Percentiles rank a stretch among this genome's conserved stretches.
These are phyloP conservation scores for Erpetoichthys calabaricus DNA, from an alignment of 2,797 vertebrate species.

Conservation along the genomic window DNA sequence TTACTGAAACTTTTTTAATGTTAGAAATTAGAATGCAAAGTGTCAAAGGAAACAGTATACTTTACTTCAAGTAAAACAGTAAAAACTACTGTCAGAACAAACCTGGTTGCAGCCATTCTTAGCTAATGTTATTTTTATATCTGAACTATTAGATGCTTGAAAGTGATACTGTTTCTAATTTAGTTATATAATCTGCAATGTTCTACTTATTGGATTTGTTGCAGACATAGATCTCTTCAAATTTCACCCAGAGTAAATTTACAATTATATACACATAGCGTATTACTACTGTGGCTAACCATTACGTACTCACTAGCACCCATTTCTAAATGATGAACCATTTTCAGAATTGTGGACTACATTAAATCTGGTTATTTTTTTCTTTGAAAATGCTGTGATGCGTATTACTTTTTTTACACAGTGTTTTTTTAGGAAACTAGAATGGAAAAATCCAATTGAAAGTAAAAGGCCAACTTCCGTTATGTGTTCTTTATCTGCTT, in stretches of 20 bases:
- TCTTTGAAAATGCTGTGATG: slow-evolving; percentile 24
- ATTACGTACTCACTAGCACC: slow-evolving; percentile 6
- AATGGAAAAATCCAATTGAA: not conserved
- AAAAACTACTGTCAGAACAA: slow-evolving; percentile 20
- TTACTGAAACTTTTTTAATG: slow-evolving; percentile 18
- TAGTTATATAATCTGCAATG: slow-evolving; percentile 20
- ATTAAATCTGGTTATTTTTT: slow-evolving; percentile 59
- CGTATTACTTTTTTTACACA: slow-evolving; percentile 1
- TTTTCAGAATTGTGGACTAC: slow-evolving; percentile 54
- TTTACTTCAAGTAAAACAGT: slow-evolving; percentile 18
- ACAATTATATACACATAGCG: slow-evolving; percentile 2
- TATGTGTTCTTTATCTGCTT: too few relatives aligned
- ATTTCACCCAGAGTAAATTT: slow-evolving; percentile 6
- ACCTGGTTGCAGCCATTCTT: slow-evolving; percentile 13
- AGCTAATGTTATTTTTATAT: slow-evolving; percentile 22
- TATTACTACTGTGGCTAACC: slow-evolving; percentile 9
- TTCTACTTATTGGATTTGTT: slow-evolving; percentile 14
- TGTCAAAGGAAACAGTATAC: slow-evolving; percentile 6
- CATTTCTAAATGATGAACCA: slow-evolving; percentile 4
- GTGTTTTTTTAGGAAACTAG: not conserved
- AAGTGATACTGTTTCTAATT: slow-evolving; percentile 24
- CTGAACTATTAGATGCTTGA: slow-evolving; percentile 24
- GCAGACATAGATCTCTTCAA: slow-evolving; percentile 4
- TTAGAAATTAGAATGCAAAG: slow-evolving; percentile 40
- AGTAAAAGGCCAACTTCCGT: too few relatives aligned